Evolutionary conservation across 1,140 invertebrate species (phyloP), one percentile per base, ranked within the genome.

Genomic region (Drosophila punjabiensis): DNA sequence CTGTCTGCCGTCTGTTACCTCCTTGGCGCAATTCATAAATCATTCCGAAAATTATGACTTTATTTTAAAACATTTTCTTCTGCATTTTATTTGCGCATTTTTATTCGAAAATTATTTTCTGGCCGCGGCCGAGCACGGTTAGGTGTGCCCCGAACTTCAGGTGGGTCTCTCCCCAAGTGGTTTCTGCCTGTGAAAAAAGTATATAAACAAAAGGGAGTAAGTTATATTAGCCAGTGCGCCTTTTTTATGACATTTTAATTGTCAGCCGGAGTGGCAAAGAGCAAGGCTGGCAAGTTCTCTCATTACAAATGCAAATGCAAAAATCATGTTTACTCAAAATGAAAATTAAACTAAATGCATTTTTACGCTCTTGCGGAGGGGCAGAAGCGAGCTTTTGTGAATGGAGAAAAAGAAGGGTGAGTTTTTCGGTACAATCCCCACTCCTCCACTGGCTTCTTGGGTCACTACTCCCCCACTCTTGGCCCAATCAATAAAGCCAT

Each of bases 31-130:
- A 81, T 87, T 87, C 87, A 91, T 91, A 91, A 91, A 91, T 91
- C 87, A 91, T 91, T 83, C 76, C 56, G 52, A 81, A 74, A 91
- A 91, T 91, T 91, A 91, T 91, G 87, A 91, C 83, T 91, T 91
- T 91, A 91, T 91, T 91, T 91, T 79, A 58, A 56, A 77, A 69
- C 65, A 69, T 71, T 71, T 71, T 74, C 69, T 79, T 55, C 50
- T 76, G 39, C 69, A 61, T 68, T 56, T 67, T 75, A 64, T 71
- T 74, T 70, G 62, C 79, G 70, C 84, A 89, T 88, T 88, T 87
- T 89, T 84, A 88, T 89, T 84, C 60, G 87, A 74, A 88, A 78
- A 84, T 88, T 88, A 88, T 88, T 89, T 58, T 59, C 45, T 41
- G 47, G 43, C 13, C 18, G 47, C 20, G 41, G 13, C 24, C 20